Conservation (phyloP, 2,113 vertebrate species). For the Girardinichthys multiradiatus region DNA sequence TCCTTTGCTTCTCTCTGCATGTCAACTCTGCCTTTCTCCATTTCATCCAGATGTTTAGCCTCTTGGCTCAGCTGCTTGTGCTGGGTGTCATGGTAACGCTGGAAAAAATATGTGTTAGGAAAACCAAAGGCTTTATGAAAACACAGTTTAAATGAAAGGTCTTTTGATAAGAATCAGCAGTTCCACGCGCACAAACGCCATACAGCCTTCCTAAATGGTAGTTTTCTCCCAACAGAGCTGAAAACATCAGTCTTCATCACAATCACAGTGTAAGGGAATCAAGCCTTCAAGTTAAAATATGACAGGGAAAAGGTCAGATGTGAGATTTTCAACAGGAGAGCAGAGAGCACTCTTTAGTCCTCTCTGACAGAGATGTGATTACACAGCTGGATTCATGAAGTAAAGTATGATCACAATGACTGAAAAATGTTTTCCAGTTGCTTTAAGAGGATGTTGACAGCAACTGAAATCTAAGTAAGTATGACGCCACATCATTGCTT, state of each 20-base stretch:
- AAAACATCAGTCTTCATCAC: conserved; percentile 7
- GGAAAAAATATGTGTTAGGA: conserved; percentile 56
- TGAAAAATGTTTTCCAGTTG: conserved; percentile 24
- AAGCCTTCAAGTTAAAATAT: conserved; percentile 28
- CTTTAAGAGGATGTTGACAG: conserved; percentile 36
- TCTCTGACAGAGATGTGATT: conserved; percentile 24
- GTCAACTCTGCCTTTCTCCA: conserved; percentile 62
- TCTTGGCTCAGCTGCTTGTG: conserved; percentile 55
- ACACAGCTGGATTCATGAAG: conserved; percentile 8
- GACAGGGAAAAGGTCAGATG: conserved; percentile 3
- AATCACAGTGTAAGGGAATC: conserved; percentile 6
- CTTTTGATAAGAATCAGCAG: conserved; percentile 20
- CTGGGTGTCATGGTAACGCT: conserved; percentile 67
- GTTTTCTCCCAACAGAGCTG: conserved; percentile 13
- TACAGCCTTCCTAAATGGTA: background rate
- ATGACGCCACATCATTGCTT: conserved; percentile 9
- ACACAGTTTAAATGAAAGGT: conserved; percentile 40
- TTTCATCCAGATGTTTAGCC: conserved; percentile 76
- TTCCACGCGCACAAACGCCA: conserved; percentile 10
- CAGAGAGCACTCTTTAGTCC: background rate
- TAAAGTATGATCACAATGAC: conserved; percentile 20
- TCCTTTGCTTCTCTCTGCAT: conserved; percentile 24
- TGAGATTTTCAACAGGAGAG: conserved; percentile 1
- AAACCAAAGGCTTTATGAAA: conserved; percentile 39
- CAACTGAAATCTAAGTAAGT: conserved; percentile 24